phyloP scores from a whole-genome alignment of 2,888 invertebrate species.

The Atethmia centrago region DNA sequence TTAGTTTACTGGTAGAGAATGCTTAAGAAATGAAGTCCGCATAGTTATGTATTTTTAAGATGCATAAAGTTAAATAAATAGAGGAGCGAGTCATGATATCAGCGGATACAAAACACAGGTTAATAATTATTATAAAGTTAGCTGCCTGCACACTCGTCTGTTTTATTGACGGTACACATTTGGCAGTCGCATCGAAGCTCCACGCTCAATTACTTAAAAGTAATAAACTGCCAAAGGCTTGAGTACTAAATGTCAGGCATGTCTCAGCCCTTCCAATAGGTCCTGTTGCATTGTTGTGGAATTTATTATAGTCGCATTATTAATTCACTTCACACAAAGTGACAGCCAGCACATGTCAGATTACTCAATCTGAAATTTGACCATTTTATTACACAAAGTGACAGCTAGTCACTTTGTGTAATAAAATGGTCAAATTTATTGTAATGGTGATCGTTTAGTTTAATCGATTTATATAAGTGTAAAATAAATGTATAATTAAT shows the following conservation, averaged over 20 bases:
- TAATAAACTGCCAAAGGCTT: slow-evolving; percentile 65
- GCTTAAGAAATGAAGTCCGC: background rate
- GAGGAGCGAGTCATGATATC: background rate
- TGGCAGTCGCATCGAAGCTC: slow-evolving; percentile 60
- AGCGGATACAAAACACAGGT: no score
- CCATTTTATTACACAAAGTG: no score
- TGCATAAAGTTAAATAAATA: background rate
- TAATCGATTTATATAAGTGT: no score
- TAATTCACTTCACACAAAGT: no score
- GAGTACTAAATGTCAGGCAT: slow-evolving; percentile 63
- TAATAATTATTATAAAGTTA: background rate
- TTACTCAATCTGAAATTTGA: no score
- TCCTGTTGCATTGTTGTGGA: slow-evolving; percentile 41
- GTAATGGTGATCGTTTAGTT: no score
- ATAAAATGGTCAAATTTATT: no score
- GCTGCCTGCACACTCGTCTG: background rate
- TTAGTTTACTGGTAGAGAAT: background rate
- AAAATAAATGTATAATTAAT: no score
- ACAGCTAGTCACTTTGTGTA: no score
- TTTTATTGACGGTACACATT: slow-evolving; percentile 36
- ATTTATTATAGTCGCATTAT: no score
- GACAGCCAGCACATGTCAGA: no score
- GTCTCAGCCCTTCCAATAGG: slow-evolving; percentile 46
- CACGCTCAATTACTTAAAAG: slow-evolving; percentile 63
- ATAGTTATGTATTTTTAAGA: background rate